Conservation (phyloP, 2,113 vertebrate species). For the Trematocara variabile region DNA sequence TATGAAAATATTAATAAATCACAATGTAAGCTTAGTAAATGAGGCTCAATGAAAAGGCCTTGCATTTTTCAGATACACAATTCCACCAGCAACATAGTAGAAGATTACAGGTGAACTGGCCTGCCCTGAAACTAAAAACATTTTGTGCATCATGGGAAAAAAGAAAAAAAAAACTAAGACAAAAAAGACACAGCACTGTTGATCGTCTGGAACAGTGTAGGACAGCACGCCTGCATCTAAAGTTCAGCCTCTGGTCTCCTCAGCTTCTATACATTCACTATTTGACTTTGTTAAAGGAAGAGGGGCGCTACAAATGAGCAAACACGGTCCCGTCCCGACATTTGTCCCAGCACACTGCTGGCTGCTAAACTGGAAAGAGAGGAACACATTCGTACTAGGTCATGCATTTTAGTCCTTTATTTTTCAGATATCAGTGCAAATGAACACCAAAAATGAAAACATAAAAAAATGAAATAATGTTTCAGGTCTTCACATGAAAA, state of each 20-base stretch:
- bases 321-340: neutral
- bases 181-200: neutral
- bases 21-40: neutral
- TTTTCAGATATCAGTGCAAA: conserved; percentile 82
- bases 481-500: conserved; percentile 71
- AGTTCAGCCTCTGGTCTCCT: neutral
- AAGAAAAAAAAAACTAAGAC: neutral
- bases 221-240: neutral
- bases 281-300: neutral
- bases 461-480: conserved; percentile 72
- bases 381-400: conserved; percentile 50
- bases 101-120: neutral
- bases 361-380: conserved; percentile 28
- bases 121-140: neutral
- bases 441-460: conserved; percentile 80
- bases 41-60: neutral
- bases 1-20: neutral
- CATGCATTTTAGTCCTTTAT: conserved; percentile 82
- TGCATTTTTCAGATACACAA: neutral
- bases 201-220: neutral
- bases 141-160: neutral
- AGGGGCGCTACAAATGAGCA: accelerated
- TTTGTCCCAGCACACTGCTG: neutral
- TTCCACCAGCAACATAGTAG: neutral
- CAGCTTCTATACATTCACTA: neutral